Conservation (phyloP, 2,888 invertebrate species). For the Cartodere bifasciata region DNA sequence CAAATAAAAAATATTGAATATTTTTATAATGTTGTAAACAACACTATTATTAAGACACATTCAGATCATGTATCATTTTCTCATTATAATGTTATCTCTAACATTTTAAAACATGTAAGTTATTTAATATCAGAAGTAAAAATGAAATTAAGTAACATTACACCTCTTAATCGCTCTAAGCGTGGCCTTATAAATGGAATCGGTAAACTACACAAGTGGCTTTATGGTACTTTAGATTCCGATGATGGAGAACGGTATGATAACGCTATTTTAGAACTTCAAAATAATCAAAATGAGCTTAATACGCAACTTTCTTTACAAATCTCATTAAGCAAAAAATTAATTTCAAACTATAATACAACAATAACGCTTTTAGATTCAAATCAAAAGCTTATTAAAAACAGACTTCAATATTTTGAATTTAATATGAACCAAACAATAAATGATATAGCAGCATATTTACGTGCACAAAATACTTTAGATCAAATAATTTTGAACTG, state of each 20-base stretch:
- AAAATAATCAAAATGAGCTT: constrained; percentile 10
- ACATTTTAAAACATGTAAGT: background rate
- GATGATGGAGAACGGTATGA: constrained; percentile 9
- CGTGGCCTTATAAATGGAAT: no score
- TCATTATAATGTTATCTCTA: no score
- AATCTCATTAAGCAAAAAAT: constrained; percentile 11
- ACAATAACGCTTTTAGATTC: no score
- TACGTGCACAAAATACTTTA: constrained; percentile 11
- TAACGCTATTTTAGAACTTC: constrained; percentile 5
- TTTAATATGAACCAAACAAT: constrained; percentile 6
- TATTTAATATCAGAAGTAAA: constrained; percentile 1
- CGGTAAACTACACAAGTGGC: constrained; percentile 9
- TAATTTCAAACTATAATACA: constrained; percentile 13
- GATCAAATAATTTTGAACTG: constrained; percentile 15
- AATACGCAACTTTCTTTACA: constrained; percentile 11
- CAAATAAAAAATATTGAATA: no score
- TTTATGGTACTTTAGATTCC: constrained; percentile 10
- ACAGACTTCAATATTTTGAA: constrained; percentile 9
- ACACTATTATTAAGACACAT: no score
- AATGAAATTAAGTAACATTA: constrained; percentile 1
- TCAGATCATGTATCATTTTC: no score
- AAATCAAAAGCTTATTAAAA: constrained; percentile 12
- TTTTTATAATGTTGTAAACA: no score
- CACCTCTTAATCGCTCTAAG: no score
- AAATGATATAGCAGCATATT: constrained; percentile 7